Evolutionary conservation across 64 coral and sea anemone genomes (phyloP), one percentile per base, ranked within the genome.

Genomic region (Dendronephthya gigantea): DNA sequence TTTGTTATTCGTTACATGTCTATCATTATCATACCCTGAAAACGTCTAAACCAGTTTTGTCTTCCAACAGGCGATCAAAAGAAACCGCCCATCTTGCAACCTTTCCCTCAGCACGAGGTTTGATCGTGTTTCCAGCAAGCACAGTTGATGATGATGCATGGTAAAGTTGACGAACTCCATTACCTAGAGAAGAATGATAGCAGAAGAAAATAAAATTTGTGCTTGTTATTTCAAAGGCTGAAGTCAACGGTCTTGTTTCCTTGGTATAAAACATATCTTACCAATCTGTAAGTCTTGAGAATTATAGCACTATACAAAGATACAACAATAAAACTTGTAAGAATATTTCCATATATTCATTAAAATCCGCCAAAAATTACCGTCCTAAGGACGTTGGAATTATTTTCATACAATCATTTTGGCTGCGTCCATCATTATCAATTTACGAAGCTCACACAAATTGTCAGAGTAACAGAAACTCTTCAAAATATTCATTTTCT

Each of bases 11-110:
- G n/a, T n/a, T n/a, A n/a, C n/a, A n/a, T n/a, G n/a, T n/a, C n/a
- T n/a, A n/a, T n/a, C n/a, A n/a, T n/a, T n/a, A 41, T 40, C 0
- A 50, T 66, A 97, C 92, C 90, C 91, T 85, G 70, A 97, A 97
- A 28, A 92, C 91, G 7, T 79, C 65, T 22, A 97, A 59, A 48
- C 94, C 94, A 75, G 55, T 83, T 51, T 84, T 89, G 74, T 97
- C 94, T 37, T 97, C 94, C 91, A 97, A 89, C 19, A 97, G 66
- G 43, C 93, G 93, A 88, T 97, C 94, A 68, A 97, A 87, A 9
- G 91, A 91, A 48, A 93, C 68, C 19, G 94, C 94, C 94, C 94
- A 97, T 38, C 89, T 75, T 35, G 84, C 49, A 0, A 93, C 94
- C 55, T 90, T 70, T 9, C 89, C 89, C 74, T 97, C 90, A 65